Evolutionary conservation across 1,140 invertebrate genomes (phyloP).

Genomic region (Homarus americanus): DNA sequence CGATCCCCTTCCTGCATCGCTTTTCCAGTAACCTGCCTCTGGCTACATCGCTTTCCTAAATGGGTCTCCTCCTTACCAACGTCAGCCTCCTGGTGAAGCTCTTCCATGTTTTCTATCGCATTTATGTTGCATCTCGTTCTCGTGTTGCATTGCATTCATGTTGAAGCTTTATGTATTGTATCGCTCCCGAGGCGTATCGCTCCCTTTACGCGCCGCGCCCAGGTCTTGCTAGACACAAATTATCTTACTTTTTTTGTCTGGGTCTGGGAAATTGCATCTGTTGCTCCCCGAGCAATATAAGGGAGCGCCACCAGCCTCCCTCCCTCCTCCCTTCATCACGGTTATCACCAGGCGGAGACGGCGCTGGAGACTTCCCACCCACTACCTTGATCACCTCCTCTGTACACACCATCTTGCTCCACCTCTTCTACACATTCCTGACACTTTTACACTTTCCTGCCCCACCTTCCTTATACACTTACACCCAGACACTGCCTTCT

Average conservation of each 20-base stretch:
- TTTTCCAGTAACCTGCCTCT: not conserved
- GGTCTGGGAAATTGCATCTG: not conserved
- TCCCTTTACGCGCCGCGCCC: not conserved
- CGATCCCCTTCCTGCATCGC: not conserved
- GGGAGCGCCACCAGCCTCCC: not conserved
- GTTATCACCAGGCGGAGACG: not conserved
- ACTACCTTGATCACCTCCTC: not conserved
- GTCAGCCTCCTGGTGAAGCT: no score
- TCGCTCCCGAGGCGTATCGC: not conserved
- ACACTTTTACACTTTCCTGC: not conserved
- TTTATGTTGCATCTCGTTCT: no score
- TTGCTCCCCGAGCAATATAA: conserved; percentile 7
- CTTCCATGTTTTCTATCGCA: no score
- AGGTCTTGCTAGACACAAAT: not conserved
- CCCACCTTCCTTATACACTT: not conserved
- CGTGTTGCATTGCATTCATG: no score
- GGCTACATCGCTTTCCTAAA: not conserved
- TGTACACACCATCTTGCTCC: not conserved
- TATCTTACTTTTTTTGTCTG: not conserved
- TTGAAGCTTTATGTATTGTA: no score
- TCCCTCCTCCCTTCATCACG: not conserved
- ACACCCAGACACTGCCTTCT: no score
- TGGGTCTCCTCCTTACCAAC: no score
- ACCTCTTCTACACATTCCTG: not conserved
- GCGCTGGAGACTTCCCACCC: not conserved